Evolutionary conservation across 2,113 vertebrate genomes (phyloP).

Genomic region (Probosciger aterrimus): DNA sequence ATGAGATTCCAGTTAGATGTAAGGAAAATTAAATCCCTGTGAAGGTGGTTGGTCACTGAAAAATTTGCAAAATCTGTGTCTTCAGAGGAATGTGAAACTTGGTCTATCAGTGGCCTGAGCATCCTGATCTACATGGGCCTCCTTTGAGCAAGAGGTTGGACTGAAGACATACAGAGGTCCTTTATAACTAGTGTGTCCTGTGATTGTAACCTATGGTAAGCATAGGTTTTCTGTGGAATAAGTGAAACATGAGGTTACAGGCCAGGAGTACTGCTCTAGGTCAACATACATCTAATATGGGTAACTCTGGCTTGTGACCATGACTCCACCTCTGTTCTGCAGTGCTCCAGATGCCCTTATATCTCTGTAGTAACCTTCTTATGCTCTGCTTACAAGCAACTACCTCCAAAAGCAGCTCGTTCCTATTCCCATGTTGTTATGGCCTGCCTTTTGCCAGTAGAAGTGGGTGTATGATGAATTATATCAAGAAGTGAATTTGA

Average conservation of each 20-base stretch:
- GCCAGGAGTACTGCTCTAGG: neutral
- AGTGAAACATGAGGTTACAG: accelerated
- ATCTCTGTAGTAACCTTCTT: neutral
- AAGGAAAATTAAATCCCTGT: neutral
- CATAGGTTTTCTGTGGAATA: neutral
- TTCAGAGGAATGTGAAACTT: neutral
- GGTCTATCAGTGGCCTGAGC: accelerated
- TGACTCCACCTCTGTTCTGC: neutral
- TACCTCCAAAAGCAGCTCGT: neutral
- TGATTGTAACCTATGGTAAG: neutral
- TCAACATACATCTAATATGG: no score
- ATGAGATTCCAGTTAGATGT: neutral
- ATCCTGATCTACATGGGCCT: neutral
- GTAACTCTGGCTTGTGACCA: neutral
- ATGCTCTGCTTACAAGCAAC: neutral
- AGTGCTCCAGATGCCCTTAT: neutral
- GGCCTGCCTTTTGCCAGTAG: neutral
- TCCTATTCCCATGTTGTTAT: accelerated
- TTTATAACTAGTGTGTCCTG: accelerated
- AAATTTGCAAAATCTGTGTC: neutral
- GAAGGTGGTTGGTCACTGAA: neutral
- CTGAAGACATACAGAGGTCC: neutral
- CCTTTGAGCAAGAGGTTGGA: neutral
- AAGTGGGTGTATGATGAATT: neutral
- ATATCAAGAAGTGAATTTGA: neutral